Base-by-base conservation (phyloP, 1,140 invertebrate genomes). In the Medauroidea extradentata region DNA sequence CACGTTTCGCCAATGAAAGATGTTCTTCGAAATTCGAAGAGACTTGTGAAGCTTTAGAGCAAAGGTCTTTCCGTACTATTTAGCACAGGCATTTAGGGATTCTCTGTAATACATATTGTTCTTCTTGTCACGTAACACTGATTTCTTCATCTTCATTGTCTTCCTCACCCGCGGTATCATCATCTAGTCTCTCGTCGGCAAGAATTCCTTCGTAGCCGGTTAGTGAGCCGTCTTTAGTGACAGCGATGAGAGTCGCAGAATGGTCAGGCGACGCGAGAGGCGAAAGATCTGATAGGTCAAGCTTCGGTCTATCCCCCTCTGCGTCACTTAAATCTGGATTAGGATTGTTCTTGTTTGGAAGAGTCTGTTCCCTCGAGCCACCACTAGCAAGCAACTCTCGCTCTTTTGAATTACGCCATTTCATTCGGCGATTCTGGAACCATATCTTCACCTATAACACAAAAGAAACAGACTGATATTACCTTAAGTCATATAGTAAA, bases 381-480 rank as follows among this genome's bases (percentile, higher is more conserved):
- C 94, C 94, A 18, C 84, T 87, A 3, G 94, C 95, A 44, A 99
- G 76, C 0, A 98, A 79, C 75, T 98, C 95, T 16, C 95, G 80
- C 73, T 99, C 96, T 75, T 98, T 98, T 8, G 92, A 96, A 74
- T 99, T 99, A 8, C 96, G 81, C 93, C 93, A 96, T 74, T 96
- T 96, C 93, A 96, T 96, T 50, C 93, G 84, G 1, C 93, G 83
- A 71, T 96, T 96, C 83, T 96, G 93, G 74, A 96, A 96, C 93
- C 93, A 96, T 60, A 96, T 96, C 79, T 95, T 96, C 58, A 96
- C 93, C 93, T 96, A 79, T 14, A 80, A 83, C 44, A 67, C 29
- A 34, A n/a, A n/a, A n/a, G n/a, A n/a, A n/a, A n/a, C n/a, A n/a
- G n/a, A n/a, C n/a, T n/a, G n/a, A n/a, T n/a, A n/a, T n/a, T n/a